Evolutionary conservation across 1,140 invertebrate genomes (phyloP).

Genomic region (Amyelois transitella): DNA sequence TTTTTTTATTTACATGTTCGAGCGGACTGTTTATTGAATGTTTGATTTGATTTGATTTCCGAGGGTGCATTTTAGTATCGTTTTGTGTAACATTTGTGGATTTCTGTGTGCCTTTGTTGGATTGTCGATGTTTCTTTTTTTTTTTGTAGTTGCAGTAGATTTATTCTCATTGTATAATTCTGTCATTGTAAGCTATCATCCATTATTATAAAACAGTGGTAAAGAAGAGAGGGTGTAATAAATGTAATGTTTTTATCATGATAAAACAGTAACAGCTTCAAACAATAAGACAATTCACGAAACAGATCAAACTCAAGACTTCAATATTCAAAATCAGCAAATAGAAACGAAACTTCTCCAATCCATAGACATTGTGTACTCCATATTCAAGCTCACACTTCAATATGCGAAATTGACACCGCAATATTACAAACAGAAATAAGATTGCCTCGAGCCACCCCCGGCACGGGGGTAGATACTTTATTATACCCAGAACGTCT

Average conservation of each 20-base stretch:
- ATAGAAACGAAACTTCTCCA: slow-evolving; percentile 7
- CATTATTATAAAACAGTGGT: too few species aligned
- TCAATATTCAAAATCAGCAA: slow-evolving; percentile 13
- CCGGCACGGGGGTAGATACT: slow-evolving; percentile 39
- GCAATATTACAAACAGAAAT: slow-evolving; percentile 73
- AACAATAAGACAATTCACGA: background rate
- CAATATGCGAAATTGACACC: slow-evolving; percentile 72
- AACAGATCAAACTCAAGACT: background rate
- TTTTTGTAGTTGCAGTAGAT: too few species aligned
- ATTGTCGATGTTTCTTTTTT: slow-evolving; percentile 41
- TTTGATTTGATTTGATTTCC: slow-evolving; percentile 15
- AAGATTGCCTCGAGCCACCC: slow-evolving; percentile 59
- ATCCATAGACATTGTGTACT: slow-evolving; percentile 53
- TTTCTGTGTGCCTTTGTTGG: background rate
- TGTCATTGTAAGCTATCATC: too few species aligned
- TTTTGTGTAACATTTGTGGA: slow-evolving; percentile 3
- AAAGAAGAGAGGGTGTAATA: too few species aligned
- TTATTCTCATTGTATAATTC: too few species aligned
- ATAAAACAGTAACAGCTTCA: too few species aligned
- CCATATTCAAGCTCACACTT: slow-evolving; percentile 53
- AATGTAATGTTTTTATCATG: too few species aligned
- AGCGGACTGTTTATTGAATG: slow-evolving; percentile 18
- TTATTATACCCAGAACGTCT: slow-evolving; percentile 67
- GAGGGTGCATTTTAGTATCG: slow-evolving; percentile 6
- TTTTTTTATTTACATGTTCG: slow-evolving; percentile 32